Percentiles rank a stretch among this genome's conserved stretches.
Conservation (phyloP, 1,140 invertebrate species). For the Subanguina moxae region DNA sequence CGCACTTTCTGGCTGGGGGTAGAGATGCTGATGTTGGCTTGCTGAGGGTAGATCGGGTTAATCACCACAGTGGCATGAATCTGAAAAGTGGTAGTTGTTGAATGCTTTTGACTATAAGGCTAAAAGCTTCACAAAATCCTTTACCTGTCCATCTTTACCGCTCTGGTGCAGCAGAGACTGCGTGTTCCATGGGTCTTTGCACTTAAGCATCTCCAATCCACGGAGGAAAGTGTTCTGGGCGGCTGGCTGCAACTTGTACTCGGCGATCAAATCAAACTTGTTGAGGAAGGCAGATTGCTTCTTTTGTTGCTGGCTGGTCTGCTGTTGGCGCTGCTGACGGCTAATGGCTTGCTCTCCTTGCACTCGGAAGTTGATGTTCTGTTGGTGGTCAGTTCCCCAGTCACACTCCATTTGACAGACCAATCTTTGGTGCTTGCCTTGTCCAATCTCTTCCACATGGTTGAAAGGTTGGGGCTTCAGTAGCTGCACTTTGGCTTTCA, state of each 20-base stretch:
- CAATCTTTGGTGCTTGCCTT: slow-evolving; percentile 23
- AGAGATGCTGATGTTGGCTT: slow-evolving; percentile 27
- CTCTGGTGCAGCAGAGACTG: slow-evolving; percentile 14
- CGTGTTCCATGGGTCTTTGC: slow-evolving; percentile 36
- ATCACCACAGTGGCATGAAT: slow-evolving; percentile 30
- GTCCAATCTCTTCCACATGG: slow-evolving; percentile 8
- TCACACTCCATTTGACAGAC: slow-evolving; percentile 20
- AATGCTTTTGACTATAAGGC: slow-evolving; percentile 34
- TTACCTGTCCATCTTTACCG: slow-evolving; percentile 7
- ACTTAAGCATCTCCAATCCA: slow-evolving; percentile 28
- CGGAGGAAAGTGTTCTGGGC: slow-evolving; percentile 23
- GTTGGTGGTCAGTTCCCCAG: slow-evolving; percentile 35
- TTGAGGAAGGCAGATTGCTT: slow-evolving; percentile 31
- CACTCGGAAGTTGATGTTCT: slow-evolving; percentile 35
- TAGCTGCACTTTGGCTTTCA: slow-evolving; percentile 30
- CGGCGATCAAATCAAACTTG: slow-evolving; percentile 39
- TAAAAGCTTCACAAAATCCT: too few species aligned
- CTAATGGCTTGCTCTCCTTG: slow-evolving; percentile 7
- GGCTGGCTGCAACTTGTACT: slow-evolving; percentile 27
- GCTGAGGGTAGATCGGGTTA: slow-evolving; percentile 17
- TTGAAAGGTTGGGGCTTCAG: slow-evolving; percentile 28
- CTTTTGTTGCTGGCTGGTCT: slow-evolving; percentile 8
- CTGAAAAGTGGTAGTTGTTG: too few species aligned
- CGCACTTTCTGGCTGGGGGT: slow-evolving; percentile 25
- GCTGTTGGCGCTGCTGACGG: slow-evolving; percentile 10